A percentile compares a stretch with the other conserved stretches of the same genome.
phyloP scores from a whole-genome alignment of 2,113 vertebrate genomes.

The Spheniscus mendiculus region DNA sequence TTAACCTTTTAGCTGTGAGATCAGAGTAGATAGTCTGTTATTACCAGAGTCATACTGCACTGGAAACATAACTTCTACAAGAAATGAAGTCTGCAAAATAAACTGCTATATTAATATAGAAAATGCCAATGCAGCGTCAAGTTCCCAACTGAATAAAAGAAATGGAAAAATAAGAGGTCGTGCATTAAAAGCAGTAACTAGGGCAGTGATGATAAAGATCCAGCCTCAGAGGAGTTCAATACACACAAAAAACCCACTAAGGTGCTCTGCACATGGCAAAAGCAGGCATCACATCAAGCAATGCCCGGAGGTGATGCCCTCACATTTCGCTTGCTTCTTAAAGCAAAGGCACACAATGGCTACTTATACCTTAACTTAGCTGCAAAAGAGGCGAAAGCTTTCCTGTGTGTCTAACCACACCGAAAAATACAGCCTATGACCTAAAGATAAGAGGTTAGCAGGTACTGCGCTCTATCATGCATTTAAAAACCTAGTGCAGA shows the following conservation, averaged over 20 bases:
- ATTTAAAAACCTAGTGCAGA: neutral
- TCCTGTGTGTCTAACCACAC: neutral
- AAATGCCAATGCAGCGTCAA: neutral
- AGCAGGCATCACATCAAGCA: neutral
- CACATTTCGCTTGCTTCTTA: neutral
- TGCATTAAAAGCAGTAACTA: neutral
- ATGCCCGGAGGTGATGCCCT: rapidly evolving
- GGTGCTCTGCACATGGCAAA: neutral
- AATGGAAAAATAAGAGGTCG: rapidly evolving
- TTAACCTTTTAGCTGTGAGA: neutral
- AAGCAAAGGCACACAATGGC: neutral
- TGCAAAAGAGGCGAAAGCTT: neutral
- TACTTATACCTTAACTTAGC: neutral
- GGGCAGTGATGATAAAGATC: neutral
- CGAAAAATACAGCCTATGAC: neutral
- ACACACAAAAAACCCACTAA: neutral
- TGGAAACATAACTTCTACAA: neutral
- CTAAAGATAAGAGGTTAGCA: neutral
- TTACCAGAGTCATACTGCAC: neutral
- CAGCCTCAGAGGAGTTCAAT: neutral
- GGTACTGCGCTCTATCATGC: rapidly evolving
- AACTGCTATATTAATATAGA: neutral
- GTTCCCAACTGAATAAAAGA: neutral
- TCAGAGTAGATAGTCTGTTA: neutral
- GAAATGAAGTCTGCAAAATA: neutral